phyloP scores from a whole-genome alignment of 1,140 invertebrate genomes.

The Drosophila asahinai region DNA sequence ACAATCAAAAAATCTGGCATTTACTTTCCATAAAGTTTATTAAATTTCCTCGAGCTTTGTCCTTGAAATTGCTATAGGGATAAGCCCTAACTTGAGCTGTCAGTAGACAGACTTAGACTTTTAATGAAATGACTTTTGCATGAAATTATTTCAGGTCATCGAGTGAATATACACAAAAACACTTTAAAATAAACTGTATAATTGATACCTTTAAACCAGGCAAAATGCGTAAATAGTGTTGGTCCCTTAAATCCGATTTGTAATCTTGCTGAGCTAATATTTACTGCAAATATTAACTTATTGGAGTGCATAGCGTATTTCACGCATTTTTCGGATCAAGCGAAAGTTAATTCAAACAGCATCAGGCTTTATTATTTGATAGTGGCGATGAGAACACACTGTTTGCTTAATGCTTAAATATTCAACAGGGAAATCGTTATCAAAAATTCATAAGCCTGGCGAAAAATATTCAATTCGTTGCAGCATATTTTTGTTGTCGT shows the following conservation, averaged over 20 bases:
- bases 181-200: background rate
- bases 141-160: too few species aligned
- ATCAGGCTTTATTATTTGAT: constrained; percentile 12
- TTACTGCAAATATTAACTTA: constrained; percentile 47
- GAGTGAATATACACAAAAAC: background rate
- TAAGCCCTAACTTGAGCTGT: too few species aligned
- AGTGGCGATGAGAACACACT: constrained; percentile 31
- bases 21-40: constrained; percentile 13
- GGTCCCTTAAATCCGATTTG: background rate
- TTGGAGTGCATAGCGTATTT: constrained; percentile 13
- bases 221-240: background rate
- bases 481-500: constrained; percentile 35
- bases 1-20: background rate
- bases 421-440: constrained; percentile 53
- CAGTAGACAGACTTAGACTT: too few species aligned
- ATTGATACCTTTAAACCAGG: background rate
- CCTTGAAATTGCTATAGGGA: background rate
- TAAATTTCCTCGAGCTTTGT: background rate
- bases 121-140: too few species aligned
- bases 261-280: constrained; percentile 15
- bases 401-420: constrained; percentile 53
- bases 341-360: constrained; percentile 40
- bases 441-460: constrained; percentile 60
- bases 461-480: constrained; percentile 52
- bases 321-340: constrained; percentile 45